Evolutionary conservation across 2,888 invertebrate species (phyloP).

Genomic region (Subacronicta megacephala): DNA sequence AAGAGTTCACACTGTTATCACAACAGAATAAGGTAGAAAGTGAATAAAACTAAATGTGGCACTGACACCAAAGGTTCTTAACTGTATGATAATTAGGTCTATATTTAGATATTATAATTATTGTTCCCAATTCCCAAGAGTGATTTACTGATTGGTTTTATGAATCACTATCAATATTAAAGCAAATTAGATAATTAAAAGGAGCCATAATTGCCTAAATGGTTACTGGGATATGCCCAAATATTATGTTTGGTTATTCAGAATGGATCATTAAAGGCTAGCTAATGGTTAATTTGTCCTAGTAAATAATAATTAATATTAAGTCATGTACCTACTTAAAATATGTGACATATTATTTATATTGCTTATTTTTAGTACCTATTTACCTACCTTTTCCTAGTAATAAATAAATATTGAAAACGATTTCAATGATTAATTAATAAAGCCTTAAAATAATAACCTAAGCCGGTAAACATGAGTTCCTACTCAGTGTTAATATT

Average conservation of each 20-base stretch:
- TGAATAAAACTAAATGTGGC: slow-evolving; percentile 23
- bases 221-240: slow-evolving; percentile 8
- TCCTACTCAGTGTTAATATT: too few species aligned
- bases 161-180: slow-evolving; percentile 33
- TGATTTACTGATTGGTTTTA: slow-evolving; percentile 6
- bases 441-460: too few species aligned
- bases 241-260: not conserved
- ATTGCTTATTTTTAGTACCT: too few species aligned
- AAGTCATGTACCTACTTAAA: too few species aligned
- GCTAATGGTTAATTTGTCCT: too few species aligned
- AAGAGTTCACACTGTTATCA: slow-evolving; percentile 33
- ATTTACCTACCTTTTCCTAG: too few species aligned
- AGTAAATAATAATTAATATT: too few species aligned
- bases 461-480: too few species aligned
- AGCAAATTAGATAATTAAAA: slow-evolving; percentile 18
- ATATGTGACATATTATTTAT: too few species aligned
- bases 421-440: too few species aligned
- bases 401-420: too few species aligned
- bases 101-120: slow-evolving; percentile 5
- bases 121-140: too few species aligned
- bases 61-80: slow-evolving; percentile 18
- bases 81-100: slow-evolving; percentile 14
- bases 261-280: slow-evolving; percentile 3
- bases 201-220: slow-evolving; percentile 7
- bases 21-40: slow-evolving; percentile 28